These are phyloP conservation scores for Platichthys flesus DNA, from an alignment of 2,113 vertebrate genomes.

Conservation along the genomic window DNA sequence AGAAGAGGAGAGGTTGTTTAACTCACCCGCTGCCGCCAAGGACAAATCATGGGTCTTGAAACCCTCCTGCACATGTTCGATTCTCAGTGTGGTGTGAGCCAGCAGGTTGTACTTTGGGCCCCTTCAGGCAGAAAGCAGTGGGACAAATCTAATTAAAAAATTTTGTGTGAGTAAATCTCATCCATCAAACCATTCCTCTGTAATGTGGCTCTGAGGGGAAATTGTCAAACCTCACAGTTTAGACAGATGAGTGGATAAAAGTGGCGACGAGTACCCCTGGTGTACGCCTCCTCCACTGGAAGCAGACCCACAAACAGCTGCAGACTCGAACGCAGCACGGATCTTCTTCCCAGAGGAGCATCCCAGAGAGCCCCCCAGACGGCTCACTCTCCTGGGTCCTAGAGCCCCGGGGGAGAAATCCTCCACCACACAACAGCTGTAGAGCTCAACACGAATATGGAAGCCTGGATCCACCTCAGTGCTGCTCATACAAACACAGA, in stretches of 20 bases:
- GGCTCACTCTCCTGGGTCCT: slow-evolving; percentile 75
- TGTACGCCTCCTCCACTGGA: slow-evolving; percentile 7
- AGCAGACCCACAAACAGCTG: slow-evolving; percentile 52
- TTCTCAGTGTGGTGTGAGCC: slow-evolving; percentile 84
- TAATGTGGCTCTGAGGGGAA: not conserved
- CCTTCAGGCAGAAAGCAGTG: slow-evolving; percentile 63
- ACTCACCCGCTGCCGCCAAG: slow-evolving; percentile 82
- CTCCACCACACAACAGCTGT: slow-evolving; percentile 84
- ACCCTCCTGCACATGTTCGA: slow-evolving; percentile 83
- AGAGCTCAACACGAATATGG: slow-evolving; percentile 86
- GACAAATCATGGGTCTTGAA: slow-evolving; percentile 90
- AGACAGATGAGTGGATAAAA: slow-evolving; percentile 34
- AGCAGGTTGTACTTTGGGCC: slow-evolving; percentile 88
- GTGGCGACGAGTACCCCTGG: slow-evolving; percentile 50
- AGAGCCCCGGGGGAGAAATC: slow-evolving; percentile 73
- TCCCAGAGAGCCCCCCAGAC: slow-evolving; percentile 86
- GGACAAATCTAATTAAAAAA: not conserved
- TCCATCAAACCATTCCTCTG: not conserved
- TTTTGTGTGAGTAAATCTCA: not conserved
- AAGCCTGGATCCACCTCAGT: slow-evolving; percentile 84
- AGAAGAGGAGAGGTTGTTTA: not conserved
- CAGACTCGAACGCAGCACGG: slow-evolving; percentile 82
- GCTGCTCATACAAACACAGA: slow-evolving; percentile 47
- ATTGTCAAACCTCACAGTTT: slow-evolving; percentile 50
- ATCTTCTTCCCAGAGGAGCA: slow-evolving; percentile 84